These are phyloP conservation scores for Pristionchus entomophagus DNA, from an alignment of 2,888 invertebrate genomes.

Conservation along the genomic window DNA sequence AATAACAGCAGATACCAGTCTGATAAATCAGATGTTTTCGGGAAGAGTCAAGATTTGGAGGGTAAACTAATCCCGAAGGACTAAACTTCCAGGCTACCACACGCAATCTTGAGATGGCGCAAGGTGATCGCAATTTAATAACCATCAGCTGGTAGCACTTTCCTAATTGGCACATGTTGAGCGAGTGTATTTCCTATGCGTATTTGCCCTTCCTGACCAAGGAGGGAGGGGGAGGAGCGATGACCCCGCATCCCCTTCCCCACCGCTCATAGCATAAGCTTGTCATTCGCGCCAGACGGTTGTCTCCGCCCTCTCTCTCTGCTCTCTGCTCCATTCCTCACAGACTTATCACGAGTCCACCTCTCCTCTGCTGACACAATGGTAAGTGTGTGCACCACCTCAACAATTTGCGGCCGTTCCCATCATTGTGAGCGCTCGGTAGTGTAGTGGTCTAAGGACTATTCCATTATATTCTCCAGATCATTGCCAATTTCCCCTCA, in stretches of 20 bases:
- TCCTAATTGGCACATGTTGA: constrained; percentile 1
- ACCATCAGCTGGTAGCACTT: background rate
- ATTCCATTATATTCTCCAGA: background rate
- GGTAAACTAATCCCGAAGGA: too few species aligned
- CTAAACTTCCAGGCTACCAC: background rate
- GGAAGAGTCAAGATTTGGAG: too few species aligned
- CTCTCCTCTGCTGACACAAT: background rate
- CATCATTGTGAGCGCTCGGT: background rate
- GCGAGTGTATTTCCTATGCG: background rate
- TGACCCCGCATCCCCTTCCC: background rate
- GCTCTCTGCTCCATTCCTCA: background rate
- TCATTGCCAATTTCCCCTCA: background rate
- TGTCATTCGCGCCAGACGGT: constrained; percentile 17
- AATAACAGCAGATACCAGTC: too few species aligned
- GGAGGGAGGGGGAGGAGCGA: background rate
- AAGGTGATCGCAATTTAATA: background rate
- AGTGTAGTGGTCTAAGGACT: background rate
- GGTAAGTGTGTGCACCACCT: background rate
- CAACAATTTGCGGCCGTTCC: background rate
- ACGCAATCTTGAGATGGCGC: background rate
- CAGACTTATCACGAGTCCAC: background rate
- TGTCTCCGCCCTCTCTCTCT: background rate
- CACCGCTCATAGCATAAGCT: constrained; percentile 29
- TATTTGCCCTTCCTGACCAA: background rate
- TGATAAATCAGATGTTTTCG: too few species aligned